Evolutionary conservation across 2,888 invertebrate genomes (phyloP), one percentile per base, ranked within the genome.

Genomic region (Troides helena): DNA sequence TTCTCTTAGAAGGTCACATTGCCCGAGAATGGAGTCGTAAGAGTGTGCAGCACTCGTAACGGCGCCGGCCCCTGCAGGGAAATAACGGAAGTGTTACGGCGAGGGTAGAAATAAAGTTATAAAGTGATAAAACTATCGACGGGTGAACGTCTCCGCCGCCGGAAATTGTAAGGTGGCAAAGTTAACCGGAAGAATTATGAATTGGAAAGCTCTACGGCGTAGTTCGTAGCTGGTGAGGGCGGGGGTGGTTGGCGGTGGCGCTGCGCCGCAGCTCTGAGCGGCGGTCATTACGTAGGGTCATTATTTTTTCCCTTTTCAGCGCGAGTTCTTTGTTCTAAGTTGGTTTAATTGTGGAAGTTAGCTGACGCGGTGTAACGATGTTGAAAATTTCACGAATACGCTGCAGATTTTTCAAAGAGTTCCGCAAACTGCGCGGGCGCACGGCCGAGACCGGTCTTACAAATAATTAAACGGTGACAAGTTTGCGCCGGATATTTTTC

Each of bases 311-410:
- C 85, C 85, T 83, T 79, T 75, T 76, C 73, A 74, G 75, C 73
- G 62, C 70, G 74, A 77, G 79, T 81, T 81, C 83, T 85, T 86
- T 86, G 85, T 85, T 80, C 78, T 76, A 84, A 87, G 80, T 86
- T 82, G 78, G 85, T 87, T 88, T 89, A 89, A 90, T 89, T 89
- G 88, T 85, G 83, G 75, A 89, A 90, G 88, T 89, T 89, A 65
- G 62, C 66, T 58, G 65, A 65, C 66, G 62, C 62, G 62, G 58
- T 62, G 66, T 70, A 64, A 68, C 57, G 63, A 73, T 71, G 75
- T 65, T 77, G 77, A 80, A 82, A 82, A 78, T 81, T 82, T 81
- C 81, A 83, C 80, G 79, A 82, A 83, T 82, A 77, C 74, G 70
- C 76, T 73, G 74, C 75, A 77, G 73, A 78, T 75, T 68, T 64